Conservation (phyloP, 2,113 vertebrate genomes). For the Boleophthalmus pectinirostris region DNA sequence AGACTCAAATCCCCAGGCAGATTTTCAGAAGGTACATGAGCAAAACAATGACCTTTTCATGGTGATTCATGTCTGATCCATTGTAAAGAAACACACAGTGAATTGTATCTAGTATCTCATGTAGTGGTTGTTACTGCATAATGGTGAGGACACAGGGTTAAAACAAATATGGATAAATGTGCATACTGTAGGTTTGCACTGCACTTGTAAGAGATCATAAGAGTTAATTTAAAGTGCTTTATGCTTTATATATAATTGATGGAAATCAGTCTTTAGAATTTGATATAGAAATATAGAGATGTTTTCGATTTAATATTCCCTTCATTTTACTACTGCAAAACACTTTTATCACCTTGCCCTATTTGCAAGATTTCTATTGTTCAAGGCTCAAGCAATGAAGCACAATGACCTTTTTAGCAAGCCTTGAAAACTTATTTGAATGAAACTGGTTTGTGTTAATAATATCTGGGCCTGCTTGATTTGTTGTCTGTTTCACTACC, state of each 20-base stretch:
- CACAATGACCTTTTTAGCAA: not conserved
- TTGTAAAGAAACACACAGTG: constrained; percentile 51
- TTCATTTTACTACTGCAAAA: no score
- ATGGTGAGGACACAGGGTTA: constrained; percentile 41
- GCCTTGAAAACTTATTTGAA: not conserved
- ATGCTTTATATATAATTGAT: no score
- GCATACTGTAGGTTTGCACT: constrained; percentile 34
- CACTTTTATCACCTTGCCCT: no score
- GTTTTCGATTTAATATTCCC: no score
- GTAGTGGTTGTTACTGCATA: constrained; percentile 55
- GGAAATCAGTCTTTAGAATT: no score
- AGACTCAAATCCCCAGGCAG: constrained; percentile 61
- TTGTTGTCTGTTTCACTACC: not conserved
- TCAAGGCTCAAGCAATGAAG: not conserved
- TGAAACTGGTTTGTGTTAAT: no score
- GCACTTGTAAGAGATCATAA: constrained; percentile 10
- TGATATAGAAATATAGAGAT: no score
- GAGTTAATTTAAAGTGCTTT: not conserved
- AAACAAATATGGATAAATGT: constrained; percentile 52
- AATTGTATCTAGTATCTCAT: constrained; percentile 53
- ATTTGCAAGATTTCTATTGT: not conserved
- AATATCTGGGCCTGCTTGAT: not conserved
- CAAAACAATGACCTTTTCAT: constrained; percentile 75
- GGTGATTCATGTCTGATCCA: constrained; percentile 66
- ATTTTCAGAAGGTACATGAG: constrained; percentile 70